Evolutionary conservation across 2,797 vertebrate genomes (phyloP), one percentile per base, ranked within the genome.

Genomic region (Scolopax bukidnonensis): DNA sequence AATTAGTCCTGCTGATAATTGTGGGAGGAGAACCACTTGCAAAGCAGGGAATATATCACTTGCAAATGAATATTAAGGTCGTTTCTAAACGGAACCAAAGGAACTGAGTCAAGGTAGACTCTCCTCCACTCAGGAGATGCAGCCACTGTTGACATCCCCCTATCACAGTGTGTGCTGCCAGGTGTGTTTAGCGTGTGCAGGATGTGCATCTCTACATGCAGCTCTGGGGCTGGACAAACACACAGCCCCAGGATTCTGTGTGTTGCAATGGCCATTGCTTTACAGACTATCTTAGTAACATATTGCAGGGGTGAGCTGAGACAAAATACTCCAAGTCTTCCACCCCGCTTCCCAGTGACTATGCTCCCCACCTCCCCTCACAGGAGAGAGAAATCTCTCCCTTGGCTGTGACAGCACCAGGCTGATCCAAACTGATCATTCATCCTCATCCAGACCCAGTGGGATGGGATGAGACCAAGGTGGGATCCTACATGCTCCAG

Each of bases 11-110:
- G 76, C 84, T 94, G 79, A 59, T 50, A 82, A 89, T 15, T 92
- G 93, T 89, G 90, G 83, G 83, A 96, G 95, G 61, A 63, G 71
- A 96, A 87, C 75, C 47, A 18, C 75, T 92, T 87, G 91, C 94
- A 90, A 96, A 96, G 81, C 43, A 32, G 92, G 92, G 90, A 88
- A 85, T 82, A 93, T 93, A 95, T 95, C 91, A 94, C 83, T 91
- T 84, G 85, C 85, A 96, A 96, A 97, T 97, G 82, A 93, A 93
- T 93, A 94, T 94, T 96, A 86, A 97, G 94, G 79, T 93, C 16
- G 6, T 89, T 94, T 91, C 77, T 81, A 97, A 97, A 86, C n/a
- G 63, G 84, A 83, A 69, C 16, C n/a, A 47, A 82, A 90, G 75
- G 90, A 88, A 80, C 36, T n/a, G 65, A 83, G 53, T 56, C 47